Conservation (phyloP, 2,113 vertebrate genomes). For the Lonchura striata region DNA sequence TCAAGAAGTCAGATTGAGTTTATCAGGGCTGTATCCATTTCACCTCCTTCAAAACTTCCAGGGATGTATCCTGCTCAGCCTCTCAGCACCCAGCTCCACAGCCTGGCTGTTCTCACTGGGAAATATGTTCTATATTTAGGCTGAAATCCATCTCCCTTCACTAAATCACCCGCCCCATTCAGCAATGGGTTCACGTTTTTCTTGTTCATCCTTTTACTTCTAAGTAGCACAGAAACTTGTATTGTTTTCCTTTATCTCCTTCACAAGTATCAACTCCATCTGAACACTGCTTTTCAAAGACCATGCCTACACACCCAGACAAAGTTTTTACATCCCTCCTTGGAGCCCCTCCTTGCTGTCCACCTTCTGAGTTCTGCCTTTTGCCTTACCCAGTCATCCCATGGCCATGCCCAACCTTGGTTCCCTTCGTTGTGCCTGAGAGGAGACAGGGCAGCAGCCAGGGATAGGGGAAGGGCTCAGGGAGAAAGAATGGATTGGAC, state of each 20-base stretch:
- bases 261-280: not conserved
- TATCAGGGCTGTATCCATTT: not conserved
- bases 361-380: not conserved
- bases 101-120: not conserved
- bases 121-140: not conserved
- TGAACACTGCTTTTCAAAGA: not conserved
- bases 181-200: accelerated
- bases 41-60: not conserved
- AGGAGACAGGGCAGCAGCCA: not conserved
- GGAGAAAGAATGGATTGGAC: not conserved
- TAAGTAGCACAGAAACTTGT: not conserved
- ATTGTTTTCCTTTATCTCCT: not conserved
- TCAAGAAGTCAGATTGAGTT: not conserved
- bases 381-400: not conserved
- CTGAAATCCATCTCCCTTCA: not conserved
- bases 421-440: not conserved
- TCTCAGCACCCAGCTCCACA: not conserved
- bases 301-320: accelerated
- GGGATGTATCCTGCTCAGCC: not conserved
- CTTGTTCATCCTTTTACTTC: not conserved
- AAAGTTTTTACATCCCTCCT: not conserved
- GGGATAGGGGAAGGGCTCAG: not conserved
- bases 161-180: not conserved
- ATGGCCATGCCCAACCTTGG: not conserved
- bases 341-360: accelerated